phyloP scores from a whole-genome alignment of 2,888 invertebrate genomes.

The Spodoptera exigua region DNA sequence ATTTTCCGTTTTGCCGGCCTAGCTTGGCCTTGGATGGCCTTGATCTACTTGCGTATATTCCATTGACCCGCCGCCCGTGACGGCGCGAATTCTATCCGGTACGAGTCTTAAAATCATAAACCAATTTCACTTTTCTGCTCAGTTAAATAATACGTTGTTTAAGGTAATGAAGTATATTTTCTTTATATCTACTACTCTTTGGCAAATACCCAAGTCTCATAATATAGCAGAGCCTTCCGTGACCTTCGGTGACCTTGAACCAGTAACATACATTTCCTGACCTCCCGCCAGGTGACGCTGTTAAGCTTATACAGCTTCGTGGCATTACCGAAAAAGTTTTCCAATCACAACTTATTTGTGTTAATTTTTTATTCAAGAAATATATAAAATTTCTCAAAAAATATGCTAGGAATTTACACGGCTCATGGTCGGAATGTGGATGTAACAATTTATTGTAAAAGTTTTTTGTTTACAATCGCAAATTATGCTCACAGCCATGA shows the following conservation, averaged over 20 bases:
- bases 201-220: constrained; percentile 48
- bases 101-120: constrained; percentile 12
- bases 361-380: constrained; percentile 20
- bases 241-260: constrained; percentile 56
- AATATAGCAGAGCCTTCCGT: constrained; percentile 42
- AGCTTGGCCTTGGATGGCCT: constrained; percentile 55
- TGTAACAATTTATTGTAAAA: no score
- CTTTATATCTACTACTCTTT: constrained; percentile 40
- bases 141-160: constrained; percentile 34
- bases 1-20: constrained; percentile 48
- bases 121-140: constrained; percentile 31
- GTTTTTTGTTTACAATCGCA: no score
- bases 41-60: constrained; percentile 51
- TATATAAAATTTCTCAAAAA: constrained; percentile 11
- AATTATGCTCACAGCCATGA: no score
- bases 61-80: constrained; percentile 46
- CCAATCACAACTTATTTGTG: constrained; percentile 25
- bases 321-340: constrained; percentile 38
- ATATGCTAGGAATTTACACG: background rate
- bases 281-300: constrained; percentile 47
- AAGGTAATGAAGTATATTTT: constrained; percentile 34
- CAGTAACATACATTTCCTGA: constrained; percentile 38
- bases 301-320: constrained; percentile 24
- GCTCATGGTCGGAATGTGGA: no score
- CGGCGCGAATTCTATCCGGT: constrained; percentile 19